Percentiles rank a stretch among this genome's conserved stretches.
These are phyloP conservation scores for Amblyteles armatorius DNA, from an alignment of 2,888 invertebrate genomes.

Conservation along the genomic window DNA sequence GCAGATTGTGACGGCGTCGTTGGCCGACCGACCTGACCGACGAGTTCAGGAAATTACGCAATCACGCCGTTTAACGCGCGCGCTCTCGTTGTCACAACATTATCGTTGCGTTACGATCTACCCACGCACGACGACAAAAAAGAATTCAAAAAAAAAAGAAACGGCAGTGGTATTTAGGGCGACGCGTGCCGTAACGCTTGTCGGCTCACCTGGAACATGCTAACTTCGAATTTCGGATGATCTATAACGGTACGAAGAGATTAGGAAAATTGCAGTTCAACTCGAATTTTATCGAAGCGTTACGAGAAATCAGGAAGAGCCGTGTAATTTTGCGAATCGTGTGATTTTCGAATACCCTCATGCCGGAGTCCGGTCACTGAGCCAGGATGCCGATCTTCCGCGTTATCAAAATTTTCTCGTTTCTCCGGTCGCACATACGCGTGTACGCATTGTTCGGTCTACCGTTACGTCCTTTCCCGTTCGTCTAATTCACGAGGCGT, in stretches of 20 bases:
- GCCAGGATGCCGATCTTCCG: not conserved
- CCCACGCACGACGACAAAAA: constrained; percentile 21
- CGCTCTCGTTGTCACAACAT: constrained; percentile 38
- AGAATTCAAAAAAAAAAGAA: not conserved
- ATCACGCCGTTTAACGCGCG: constrained; percentile 66
- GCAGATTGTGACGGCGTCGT: constrained; percentile 49
- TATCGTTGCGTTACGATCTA: constrained; percentile 56
- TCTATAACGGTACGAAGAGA: not conserved
- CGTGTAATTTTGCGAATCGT: not conserved
- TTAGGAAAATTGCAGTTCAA: not conserved
- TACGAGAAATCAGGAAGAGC: not conserved
- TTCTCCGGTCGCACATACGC: constrained; percentile 12
- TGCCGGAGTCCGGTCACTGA: not conserved
- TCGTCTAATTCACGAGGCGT: constrained; percentile 24
- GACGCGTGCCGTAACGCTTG: constrained; percentile 23
- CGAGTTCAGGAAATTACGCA: constrained; percentile 70
- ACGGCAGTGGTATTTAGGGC: constrained; percentile 4
- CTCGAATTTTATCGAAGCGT: not conserved
- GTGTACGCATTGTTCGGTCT: constrained; percentile 19
- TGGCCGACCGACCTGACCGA: constrained; percentile 12
- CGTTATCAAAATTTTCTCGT: not conserved
- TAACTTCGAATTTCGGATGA: not conserved
- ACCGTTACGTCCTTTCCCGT: constrained; percentile 46
- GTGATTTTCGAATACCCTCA: not conserved
- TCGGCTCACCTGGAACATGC: constrained; percentile 43